These are phyloP conservation scores for Zoanthus gigantus DNA, from an alignment of 92 coral and sea anemone species.

Conservation along the genomic window DNA sequence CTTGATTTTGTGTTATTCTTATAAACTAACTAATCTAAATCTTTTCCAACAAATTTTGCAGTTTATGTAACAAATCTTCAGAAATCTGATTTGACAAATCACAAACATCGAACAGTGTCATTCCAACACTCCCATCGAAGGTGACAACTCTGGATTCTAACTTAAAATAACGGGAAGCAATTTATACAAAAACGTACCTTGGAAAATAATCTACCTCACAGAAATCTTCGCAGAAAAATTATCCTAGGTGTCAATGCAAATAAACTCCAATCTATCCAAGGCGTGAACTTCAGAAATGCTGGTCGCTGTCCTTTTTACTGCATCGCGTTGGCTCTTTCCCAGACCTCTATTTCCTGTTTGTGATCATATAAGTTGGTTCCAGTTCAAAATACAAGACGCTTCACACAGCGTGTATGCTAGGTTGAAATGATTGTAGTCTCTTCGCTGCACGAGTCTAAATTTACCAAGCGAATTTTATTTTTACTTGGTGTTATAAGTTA, in stretches of 20 bases:
- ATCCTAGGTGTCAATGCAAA: background rate
- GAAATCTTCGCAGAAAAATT: background rate
- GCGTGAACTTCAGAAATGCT: constrained; percentile 15
- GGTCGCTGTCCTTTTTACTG: constrained; percentile 37
- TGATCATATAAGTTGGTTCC: constrained; percentile 11
- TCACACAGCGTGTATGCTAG: too few relatives aligned
- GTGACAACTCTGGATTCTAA: background rate
- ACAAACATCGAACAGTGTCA: background rate
- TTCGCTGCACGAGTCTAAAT: too few relatives aligned
- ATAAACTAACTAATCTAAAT: background rate
- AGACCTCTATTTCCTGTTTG: constrained; percentile 52
- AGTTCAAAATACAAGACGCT: background rate
- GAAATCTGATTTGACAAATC: background rate
- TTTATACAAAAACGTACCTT: constrained; percentile 24
- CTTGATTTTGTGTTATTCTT: background rate
- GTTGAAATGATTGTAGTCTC: too few relatives aligned
- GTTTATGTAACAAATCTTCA: background rate
- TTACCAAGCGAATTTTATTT: too few relatives aligned
- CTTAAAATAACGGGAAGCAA: background rate
- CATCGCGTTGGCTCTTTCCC: constrained; percentile 35
- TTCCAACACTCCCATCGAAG: constrained; percentile 21
- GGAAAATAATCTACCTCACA: background rate
- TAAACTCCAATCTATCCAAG: constrained; percentile 34
- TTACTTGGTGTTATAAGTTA: too few relatives aligned
- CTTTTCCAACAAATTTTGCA: background rate